Conservation (phyloP, 2,888 invertebrate genomes). For the Mactromeris polynyma region DNA sequence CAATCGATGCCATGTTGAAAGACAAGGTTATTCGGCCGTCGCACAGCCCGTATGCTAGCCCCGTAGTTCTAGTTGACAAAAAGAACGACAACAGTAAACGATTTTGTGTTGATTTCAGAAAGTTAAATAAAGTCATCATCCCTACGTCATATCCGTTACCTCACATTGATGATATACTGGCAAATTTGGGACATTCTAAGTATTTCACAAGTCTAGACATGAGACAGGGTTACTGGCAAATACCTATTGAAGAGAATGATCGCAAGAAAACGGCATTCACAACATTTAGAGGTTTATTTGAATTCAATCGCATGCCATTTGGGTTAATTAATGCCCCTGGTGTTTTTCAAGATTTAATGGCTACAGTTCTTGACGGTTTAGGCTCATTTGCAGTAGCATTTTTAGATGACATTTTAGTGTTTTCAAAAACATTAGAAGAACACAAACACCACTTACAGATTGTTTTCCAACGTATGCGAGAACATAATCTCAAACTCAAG, state of each 20-base stretch:
- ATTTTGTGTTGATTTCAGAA: constrained; percentile 42
- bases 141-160: constrained; percentile 42
- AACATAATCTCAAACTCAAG: too few species aligned
- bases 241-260: neutral
- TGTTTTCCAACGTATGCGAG: neutral
- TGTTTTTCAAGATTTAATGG: neutral
- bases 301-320: neutral
- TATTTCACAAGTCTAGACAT: neutral
- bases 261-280: neutral
- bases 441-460: neutral
- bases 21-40: constrained; percentile 55
- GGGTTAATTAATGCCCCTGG: neutral
- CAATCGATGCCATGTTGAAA: constrained; percentile 59
- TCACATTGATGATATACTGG: constrained; percentile 37
- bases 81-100: constrained; percentile 39
- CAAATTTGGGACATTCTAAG: neutral
- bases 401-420: too few species aligned
- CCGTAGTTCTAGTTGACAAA: constrained; percentile 55
- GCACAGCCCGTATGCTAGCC: constrained; percentile 42
- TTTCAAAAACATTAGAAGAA: neutral
- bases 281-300: neutral
- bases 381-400: neutral
- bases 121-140: neutral
- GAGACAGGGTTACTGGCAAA: neutral
- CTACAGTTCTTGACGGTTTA: neutral